Percentiles rank a stretch among this genome's conserved stretches.
These are phyloP conservation scores for Pseudococcus longispinus DNA, from an alignment of 2,888 invertebrate genomes.

Conservation along the genomic window DNA sequence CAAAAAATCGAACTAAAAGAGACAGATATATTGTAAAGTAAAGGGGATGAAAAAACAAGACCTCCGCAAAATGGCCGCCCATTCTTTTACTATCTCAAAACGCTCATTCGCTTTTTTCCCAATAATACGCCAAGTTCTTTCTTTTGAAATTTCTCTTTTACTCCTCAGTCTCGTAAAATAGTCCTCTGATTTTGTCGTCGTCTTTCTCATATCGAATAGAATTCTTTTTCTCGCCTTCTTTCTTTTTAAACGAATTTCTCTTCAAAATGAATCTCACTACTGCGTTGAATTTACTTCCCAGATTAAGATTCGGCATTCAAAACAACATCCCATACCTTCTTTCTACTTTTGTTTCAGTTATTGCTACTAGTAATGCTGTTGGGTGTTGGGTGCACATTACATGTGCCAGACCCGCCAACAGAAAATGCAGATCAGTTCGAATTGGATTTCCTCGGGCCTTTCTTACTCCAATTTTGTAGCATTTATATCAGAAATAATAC, in stretches of 20 bases:
- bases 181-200: conserved; percentile 43
- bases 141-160: conserved; percentile 54
- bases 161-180: conserved; percentile 56
- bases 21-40: conserved; percentile 53
- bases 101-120: conserved; percentile 59
- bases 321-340: too few relatives aligned
- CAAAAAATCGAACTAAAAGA: conserved; percentile 54
- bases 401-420: too few relatives aligned
- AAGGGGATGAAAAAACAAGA: conserved; percentile 58
- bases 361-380: too few relatives aligned
- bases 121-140: conserved; percentile 58
- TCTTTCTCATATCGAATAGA: conserved; percentile 42
- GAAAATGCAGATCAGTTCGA: too few relatives aligned
- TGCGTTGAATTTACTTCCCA: background rate
- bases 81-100: conserved; percentile 61
- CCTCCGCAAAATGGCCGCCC: conserved; percentile 61
- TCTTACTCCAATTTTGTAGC: too few relatives aligned
- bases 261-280: background rate
- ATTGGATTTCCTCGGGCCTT: too few relatives aligned
- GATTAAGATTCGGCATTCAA: too few relatives aligned
- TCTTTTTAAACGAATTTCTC: background rate
- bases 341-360: too few relatives aligned
- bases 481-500: too few relatives aligned
- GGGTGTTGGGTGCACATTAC: too few relatives aligned
- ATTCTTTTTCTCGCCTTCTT: conserved; percentile 34